These are phyloP conservation scores for Drosophila sulfurigaster DNA, from an alignment of 1,140 invertebrate genomes.

Conservation along the genomic window DNA sequence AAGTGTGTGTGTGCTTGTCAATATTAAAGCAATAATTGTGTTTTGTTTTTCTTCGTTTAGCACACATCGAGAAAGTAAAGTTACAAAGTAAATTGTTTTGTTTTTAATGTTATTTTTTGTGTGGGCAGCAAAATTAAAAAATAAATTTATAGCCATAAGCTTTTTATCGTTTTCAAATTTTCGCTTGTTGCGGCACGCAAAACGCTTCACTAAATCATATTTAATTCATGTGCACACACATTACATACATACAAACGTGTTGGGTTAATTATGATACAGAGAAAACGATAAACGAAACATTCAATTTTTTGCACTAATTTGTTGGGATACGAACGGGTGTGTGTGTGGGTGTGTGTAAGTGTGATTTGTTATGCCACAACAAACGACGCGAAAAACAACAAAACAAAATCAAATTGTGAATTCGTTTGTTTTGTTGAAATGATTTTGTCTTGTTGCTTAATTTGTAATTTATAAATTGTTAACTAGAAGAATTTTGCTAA, in stretches of 20 bases:
- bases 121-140: slow-evolving; percentile 37
- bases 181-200: slow-evolving; percentile 36
- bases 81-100: slow-evolving; percentile 22
- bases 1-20: slow-evolving; percentile 49
- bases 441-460: slow-evolving; percentile 31
- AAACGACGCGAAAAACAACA: slow-evolving; percentile 40
- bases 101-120: slow-evolving; percentile 13
- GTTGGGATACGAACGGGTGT: background rate
- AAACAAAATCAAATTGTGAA: slow-evolving; percentile 55
- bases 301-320: slow-evolving; percentile 11
- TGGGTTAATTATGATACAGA: slow-evolving; percentile 27
- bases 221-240: slow-evolving; percentile 3
- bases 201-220: slow-evolving; percentile 22
- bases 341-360: background rate
- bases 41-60: slow-evolving; percentile 50
- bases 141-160: slow-evolving; percentile 34
- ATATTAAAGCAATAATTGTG: slow-evolving; percentile 44
- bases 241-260: background rate
- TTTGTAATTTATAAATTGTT: slow-evolving; percentile 62
- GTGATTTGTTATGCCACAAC: slow-evolving; percentile 20
- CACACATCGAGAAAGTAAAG: slow-evolving; percentile 57
- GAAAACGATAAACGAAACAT: slow-evolving; percentile 7
- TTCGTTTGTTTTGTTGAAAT: slow-evolving; percentile 28
- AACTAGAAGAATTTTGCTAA: slow-evolving; percentile 79
- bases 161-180: slow-evolving; percentile 31